phyloP scores from a whole-genome alignment of 2,797 vertebrate species.

The Poecilia velifera region DNA sequence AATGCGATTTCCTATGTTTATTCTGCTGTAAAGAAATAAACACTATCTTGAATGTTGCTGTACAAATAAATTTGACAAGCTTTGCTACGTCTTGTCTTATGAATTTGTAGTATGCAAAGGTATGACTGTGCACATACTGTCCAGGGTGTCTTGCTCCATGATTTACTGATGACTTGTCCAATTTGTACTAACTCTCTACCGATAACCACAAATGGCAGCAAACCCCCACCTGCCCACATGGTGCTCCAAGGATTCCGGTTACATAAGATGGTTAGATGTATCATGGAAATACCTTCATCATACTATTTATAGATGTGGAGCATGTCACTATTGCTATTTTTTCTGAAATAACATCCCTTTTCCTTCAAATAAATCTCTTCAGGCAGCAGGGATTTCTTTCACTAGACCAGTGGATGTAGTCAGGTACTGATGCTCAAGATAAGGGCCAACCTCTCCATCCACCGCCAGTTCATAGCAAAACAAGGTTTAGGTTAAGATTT shows the following conservation, averaged over 20 bases:
- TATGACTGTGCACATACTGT: background rate
- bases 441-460: conserved; percentile 20
- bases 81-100: background rate
- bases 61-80: background rate
- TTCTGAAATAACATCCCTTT: conserved; percentile 5
- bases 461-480: conserved; percentile 16
- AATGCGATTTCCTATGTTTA: background rate
- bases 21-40: background rate
- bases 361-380: conserved; percentile 15
- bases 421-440: conserved; percentile 22
- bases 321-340: conserved; percentile 2
- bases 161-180: conserved; percentile 6
- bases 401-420: conserved; percentile 11
- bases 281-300: background rate
- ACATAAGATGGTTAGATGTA: background rate
- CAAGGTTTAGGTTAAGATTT: conserved; percentile 14
- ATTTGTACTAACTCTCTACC: background rate
- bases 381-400: conserved; percentile 19
- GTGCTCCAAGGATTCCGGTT: background rate
- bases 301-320: background rate
- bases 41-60: background rate
- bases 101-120: background rate
- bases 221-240: background rate
- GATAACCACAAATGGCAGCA: background rate
- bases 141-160: background rate